These are phyloP conservation scores for Caracal caracal DNA, from an alignment of 2,113 vertebrate species.

Conservation along the genomic window DNA sequence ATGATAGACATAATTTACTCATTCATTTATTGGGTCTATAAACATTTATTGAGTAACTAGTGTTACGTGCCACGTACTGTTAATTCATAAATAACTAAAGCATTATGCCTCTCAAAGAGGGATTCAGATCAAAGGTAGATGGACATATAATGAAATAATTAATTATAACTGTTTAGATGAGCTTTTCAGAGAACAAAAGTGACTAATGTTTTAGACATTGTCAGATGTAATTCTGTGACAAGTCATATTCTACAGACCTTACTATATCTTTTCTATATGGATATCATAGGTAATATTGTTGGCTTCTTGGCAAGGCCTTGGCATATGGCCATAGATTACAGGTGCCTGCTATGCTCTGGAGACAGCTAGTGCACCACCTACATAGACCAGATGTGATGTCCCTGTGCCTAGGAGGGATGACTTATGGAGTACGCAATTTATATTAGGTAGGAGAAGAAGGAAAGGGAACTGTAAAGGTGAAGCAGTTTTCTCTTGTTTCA, in stretches of 20 bases:
- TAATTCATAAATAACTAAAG: constrained; percentile 17
- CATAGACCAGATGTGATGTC: neutral
- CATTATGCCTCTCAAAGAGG: neutral
- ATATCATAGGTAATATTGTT: neutral
- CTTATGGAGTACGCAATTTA: neutral
- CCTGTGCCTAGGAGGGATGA: neutral
- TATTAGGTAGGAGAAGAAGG: neutral
- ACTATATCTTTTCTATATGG: neutral
- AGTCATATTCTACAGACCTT: neutral
- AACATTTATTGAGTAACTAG: neutral
- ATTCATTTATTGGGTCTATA: neutral
- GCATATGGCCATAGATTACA: neutral
- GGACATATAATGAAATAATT: neutral
- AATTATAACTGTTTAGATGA: neutral
- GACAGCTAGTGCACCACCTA: neutral
- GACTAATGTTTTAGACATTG: neutral
- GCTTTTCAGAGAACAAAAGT: neutral
- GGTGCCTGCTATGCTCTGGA: neutral
- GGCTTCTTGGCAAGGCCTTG: neutral
- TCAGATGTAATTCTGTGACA: neutral
- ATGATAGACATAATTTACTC: neutral
- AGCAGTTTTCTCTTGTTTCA: neutral
- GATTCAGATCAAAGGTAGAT: neutral
- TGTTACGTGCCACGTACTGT: neutral
- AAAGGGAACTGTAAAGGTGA: neutral